These are phyloP conservation scores for Siniperca chuatsi DNA, from an alignment of 2,113 vertebrate genomes.

Conservation along the genomic window DNA sequence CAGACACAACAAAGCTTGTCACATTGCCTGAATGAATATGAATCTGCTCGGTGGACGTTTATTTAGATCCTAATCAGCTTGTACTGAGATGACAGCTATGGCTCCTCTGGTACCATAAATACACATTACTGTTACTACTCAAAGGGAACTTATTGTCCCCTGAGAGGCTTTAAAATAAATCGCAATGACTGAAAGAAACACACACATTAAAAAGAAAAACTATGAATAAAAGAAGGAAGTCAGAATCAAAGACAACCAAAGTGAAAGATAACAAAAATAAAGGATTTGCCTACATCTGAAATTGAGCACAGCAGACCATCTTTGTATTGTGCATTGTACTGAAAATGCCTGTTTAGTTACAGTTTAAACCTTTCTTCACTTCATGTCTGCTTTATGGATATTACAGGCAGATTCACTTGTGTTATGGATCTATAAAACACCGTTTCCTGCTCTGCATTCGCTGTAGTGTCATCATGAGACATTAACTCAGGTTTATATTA, in stretches of 20 bases:
- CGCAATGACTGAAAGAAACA: not conserved
- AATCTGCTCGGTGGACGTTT: slow-evolving; percentile 44
- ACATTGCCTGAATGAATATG: slow-evolving; percentile 49
- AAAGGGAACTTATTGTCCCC: slow-evolving; percentile 23
- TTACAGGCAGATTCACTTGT: not conserved
- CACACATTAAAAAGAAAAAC: not conserved
- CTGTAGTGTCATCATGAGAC: not conserved
- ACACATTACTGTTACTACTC: slow-evolving; percentile 28
- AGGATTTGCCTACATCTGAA: not conserved
- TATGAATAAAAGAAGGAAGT: slow-evolving; percentile 2
- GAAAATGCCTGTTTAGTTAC: not conserved
- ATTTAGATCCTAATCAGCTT: slow-evolving; percentile 48
- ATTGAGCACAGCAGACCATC: not conserved
- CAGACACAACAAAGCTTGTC: slow-evolving; percentile 56
- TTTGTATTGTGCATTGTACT: not conserved
- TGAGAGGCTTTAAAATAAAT: slow-evolving; percentile 41
- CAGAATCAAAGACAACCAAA: not conserved
- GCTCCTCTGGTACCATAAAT: slow-evolving; percentile 31
- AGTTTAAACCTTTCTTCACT: not conserved
- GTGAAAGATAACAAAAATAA: not conserved
- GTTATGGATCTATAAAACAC: not conserved
- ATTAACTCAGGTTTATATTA: not conserved
- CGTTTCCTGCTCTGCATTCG: not conserved
- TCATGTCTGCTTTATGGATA: not conserved
- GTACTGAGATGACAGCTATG: slow-evolving; percentile 29